A percentile compares a stretch with the other conserved stretches of the same genome.
Conservation (phyloP, 2,888 invertebrate species). For the Erebia aethiops region DNA sequence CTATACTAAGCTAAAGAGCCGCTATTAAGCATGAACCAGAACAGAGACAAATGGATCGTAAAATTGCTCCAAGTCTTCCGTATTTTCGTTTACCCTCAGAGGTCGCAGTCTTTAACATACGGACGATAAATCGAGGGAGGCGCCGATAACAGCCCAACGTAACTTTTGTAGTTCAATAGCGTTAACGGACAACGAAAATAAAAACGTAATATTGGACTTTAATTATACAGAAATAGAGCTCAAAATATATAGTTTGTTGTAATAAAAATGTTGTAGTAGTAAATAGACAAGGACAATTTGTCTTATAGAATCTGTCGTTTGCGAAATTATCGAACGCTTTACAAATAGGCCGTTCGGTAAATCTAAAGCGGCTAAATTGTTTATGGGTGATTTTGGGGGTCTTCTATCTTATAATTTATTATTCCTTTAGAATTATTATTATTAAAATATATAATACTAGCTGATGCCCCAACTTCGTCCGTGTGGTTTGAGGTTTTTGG, state of each 20-base stretch:
- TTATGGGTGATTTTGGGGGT: background rate
- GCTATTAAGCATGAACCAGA: slow-evolving; percentile 11
- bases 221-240: background rate
- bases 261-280: slow-evolving; percentile 17
- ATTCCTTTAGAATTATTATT: too few relatives aligned
- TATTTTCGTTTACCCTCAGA: slow-evolving; percentile 38
- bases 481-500: too few relatives aligned
- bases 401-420: background rate
- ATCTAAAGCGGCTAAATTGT: slow-evolving; percentile 6
- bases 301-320: slow-evolving; percentile 27
- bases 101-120: slow-evolving; percentile 40
- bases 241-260: background rate
- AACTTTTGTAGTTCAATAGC: slow-evolving; percentile 35
- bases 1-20: slow-evolving; percentile 1
- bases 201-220: slow-evolving; percentile 24
- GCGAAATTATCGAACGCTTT: slow-evolving; percentile 27
- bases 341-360: slow-evolving; percentile 1
- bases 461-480: too few relatives aligned
- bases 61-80: slow-evolving; percentile 36
- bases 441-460: too few relatives aligned
- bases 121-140: slow-evolving; percentile 38
- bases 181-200: slow-evolving; percentile 17
- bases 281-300: slow-evolving; percentile 24
- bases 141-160: slow-evolving; percentile 40
- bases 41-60: slow-evolving; percentile 39